Evolutionary conservation across 2,888 invertebrate species (phyloP), one percentile per base, ranked within the genome.

Genomic region (Scrobipalpa atriplicella): DNA sequence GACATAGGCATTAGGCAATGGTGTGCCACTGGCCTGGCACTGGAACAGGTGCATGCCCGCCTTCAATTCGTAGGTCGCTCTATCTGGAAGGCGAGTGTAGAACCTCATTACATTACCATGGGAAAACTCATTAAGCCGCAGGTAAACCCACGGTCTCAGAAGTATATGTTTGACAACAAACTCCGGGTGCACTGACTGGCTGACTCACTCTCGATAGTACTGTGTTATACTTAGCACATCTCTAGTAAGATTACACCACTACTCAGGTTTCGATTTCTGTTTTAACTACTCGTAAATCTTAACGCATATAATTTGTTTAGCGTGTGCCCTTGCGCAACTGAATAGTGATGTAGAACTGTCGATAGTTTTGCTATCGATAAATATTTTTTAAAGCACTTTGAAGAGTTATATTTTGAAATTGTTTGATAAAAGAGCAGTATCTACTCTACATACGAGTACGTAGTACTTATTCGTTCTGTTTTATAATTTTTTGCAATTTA

Each of bases 201-300:
- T 54, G 47, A 47, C 47, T 47, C n/a, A 47, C 19, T 18, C 54
- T 29, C 5, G 29, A 3, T 29, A 29, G 2, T 29, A 29, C 51
- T 7, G 38, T 29, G 29, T 58, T 58, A 58, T 56, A 58, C 58
- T 58, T 58, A 58, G 58, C 38, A 58, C 58, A 29, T 58, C 58
- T 36, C 38, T 38, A 38, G 58, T 38, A 38, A 38, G n/a, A n/a
- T 29, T 58, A 58, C 36, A 29, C 29, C 36, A 16, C 58, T n/a
- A 38, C 58, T 58, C 58, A 38, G 3, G 58, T 58, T 58, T 58
- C 58, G 16, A 38, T 58, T 58, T 58, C 58, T 58, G 58, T 38
- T 58, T 58, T 58, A 58, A 16, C 54, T 54, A 21, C 58, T 58
- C 58, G 58, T 58, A 58, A 58, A 58, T 58, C 58, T 58, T 54